Base-by-base conservation (phyloP, 2,888 invertebrate genomes). In the Lepidochrysops patricia region DNA sequence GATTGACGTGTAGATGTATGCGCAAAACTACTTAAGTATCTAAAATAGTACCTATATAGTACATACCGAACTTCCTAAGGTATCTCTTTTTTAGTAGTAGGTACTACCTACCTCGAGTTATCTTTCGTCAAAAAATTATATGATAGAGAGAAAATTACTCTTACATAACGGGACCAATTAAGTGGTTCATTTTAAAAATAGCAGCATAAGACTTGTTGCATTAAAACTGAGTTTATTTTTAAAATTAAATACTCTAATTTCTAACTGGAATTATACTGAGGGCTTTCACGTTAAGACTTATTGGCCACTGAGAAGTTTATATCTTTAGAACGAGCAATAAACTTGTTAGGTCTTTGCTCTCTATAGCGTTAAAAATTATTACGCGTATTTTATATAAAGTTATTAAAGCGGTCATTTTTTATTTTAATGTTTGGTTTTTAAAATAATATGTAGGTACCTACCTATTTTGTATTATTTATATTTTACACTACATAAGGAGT, bases 291-390 rank as follows among this genome's bases (percentile, higher is more conserved):
- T 13, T n/a, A 4, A 26, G 50, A 26, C 50, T 50, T 50, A 50
- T 50, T 50, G 26, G 26, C 50, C n/a, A 13, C 25, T 26, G n/a
- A 50, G 25, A 26, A 26, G 26, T 50, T 50, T 50, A 50, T 50
- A 26, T 50, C 50, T 26, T 50, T 26, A 6, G 50, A 50, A 50
- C 13, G 50, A 50, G 50, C 50, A 50, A 50, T 50, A 26, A 37
- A 26, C n/a, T 50, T 26, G 26, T 43, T 43, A 19, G 43, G 43
- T 43, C 43, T 23, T 1, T 12, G 9, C 9, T 29, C 9, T 29
- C 29, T 29, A 9, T 12, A 43, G 7, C 19, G 7, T 43, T 23
- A 4, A 43, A n/a, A 23, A 23, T 43, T 12, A 29, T 29, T 7
- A 43, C 43, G 43, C 3, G 19, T 9, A 23, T 43, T 19, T 43